Evolutionary conservation across 2,888 invertebrate species (phyloP), one percentile per base, ranked within the genome.

Genomic region (Ypsolopha sequella): DNA sequence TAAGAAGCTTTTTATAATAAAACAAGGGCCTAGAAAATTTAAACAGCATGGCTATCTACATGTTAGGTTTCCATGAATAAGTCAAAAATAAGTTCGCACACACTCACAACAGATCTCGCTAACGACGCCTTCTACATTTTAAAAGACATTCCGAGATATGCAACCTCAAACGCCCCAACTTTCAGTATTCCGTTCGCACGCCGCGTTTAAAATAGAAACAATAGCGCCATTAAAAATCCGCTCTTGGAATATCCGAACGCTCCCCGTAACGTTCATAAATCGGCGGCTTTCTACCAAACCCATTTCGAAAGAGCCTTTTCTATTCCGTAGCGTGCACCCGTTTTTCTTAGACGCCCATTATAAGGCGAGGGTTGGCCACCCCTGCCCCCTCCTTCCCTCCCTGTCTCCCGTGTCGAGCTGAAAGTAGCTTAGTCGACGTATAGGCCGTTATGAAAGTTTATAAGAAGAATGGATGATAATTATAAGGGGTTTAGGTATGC

Each of bases 381-480:
- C 48, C 43, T 13, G 6, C 36, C 47, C n/a, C 51, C 51, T 51
- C 49, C 7, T 1, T 41, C 35, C 55, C 52, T 60, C 59, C 63
- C 63, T 58, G 65, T 66, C 69, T 66, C 55, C 52, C 55, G 56
- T 56, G 24, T 24, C 24, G 24, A 68, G 73, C 80, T 78, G 64
- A 82, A 82, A 82, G 81, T 79, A 76, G 79, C 80, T 84, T 79
- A 82, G 79, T 76, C 86, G 85, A 86, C 84, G 81, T 86, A 86
- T 86, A 82, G 84, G 80, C 81, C 84, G 77, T 86, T 86, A 80
- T 80, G 79, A 84, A 85, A 86, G 80, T 86, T 85, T 86, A 84
- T 85, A 86, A 86, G 86, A 82, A 80, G 76, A 84, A 85, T 76
- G 79, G 84, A 86, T 85, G 85, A 82, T 86, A 86, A 86, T 86